phyloP scores from a whole-genome alignment of 2,797 vertebrate genomes.

The Pteropus rufus region DNA sequence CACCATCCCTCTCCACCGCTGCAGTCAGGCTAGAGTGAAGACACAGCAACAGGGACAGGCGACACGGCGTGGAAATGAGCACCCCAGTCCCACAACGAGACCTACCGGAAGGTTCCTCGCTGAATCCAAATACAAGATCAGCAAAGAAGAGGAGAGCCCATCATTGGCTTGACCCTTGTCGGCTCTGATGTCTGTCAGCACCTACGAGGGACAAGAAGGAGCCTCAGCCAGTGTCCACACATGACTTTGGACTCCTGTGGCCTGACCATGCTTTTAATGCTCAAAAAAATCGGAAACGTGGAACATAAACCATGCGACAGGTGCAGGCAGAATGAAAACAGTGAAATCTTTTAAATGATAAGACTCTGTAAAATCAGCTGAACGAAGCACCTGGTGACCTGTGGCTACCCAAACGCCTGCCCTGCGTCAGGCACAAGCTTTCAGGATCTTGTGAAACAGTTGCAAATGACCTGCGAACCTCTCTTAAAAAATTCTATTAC shows the following conservation, averaged over 20 bases:
- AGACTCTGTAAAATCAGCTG: not conserved
- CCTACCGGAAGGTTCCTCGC: conserved; percentile 96
- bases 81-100: not conserved
- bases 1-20: not conserved
- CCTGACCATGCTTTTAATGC: not conserved
- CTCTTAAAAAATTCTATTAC: not conserved
- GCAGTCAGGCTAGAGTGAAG: not conserved
- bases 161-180: conserved; percentile 90
- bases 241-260: no score
- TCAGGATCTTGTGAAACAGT: not conserved
- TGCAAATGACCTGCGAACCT: not conserved
- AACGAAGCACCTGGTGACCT: not conserved
- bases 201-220: conserved; percentile 79
- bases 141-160: conserved; percentile 93
- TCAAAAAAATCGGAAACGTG: not conserved
- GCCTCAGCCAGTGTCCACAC: not conserved
- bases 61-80: not conserved
- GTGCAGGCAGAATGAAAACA: no score
- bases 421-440: not conserved
- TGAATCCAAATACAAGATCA: conserved; percentile 95
- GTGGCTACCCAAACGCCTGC: not conserved
- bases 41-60: conserved; percentile 31
- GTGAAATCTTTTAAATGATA: not conserved
- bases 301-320: not conserved
- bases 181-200: conserved; percentile 89